A percentile compares a stretch with the other conserved stretches of the same genome.
Evolutionary conservation across 2,888 invertebrate species (phyloP).

Genomic region (Calephelis perditalis): DNA sequence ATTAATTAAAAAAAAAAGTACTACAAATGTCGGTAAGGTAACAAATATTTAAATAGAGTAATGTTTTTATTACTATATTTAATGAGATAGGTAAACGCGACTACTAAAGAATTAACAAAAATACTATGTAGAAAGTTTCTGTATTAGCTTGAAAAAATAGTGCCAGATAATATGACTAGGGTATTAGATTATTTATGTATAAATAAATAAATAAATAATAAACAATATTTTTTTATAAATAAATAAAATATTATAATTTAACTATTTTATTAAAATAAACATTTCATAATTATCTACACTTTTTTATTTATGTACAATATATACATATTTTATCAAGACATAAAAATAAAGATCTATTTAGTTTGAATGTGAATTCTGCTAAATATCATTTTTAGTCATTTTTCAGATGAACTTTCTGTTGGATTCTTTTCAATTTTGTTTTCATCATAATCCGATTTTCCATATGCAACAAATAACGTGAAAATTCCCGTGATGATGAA

Average conservation of each 20-base stretch:
- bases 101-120: too few relatives aligned
- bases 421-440: constrained; percentile 29
- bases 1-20: too few relatives aligned
- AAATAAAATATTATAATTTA: constrained; percentile 23
- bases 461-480: constrained; percentile 40
- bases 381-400: constrained; percentile 1
- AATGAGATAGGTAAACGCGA: too few relatives aligned
- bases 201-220: constrained; percentile 22
- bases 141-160: neutral
- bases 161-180: neutral
- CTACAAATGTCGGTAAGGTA: too few relatives aligned
- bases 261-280: constrained; percentile 15
- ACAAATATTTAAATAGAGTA: too few relatives aligned
- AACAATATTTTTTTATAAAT: constrained; percentile 14
- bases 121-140: too few relatives aligned
- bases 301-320: constrained; percentile 42
- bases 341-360: neutral
- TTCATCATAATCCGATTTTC: constrained; percentile 49
- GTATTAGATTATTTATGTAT: constrained; percentile 9
- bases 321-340: constrained; percentile 33
- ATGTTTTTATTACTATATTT: too few relatives aligned
- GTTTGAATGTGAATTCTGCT: neutral
- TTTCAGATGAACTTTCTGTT: constrained; percentile 10
- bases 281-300: neutral
- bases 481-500: constrained; percentile 42